Base-by-base conservation (phyloP, 2,113 vertebrate species). In the Pseudorhombus dupliciocellatus region DNA sequence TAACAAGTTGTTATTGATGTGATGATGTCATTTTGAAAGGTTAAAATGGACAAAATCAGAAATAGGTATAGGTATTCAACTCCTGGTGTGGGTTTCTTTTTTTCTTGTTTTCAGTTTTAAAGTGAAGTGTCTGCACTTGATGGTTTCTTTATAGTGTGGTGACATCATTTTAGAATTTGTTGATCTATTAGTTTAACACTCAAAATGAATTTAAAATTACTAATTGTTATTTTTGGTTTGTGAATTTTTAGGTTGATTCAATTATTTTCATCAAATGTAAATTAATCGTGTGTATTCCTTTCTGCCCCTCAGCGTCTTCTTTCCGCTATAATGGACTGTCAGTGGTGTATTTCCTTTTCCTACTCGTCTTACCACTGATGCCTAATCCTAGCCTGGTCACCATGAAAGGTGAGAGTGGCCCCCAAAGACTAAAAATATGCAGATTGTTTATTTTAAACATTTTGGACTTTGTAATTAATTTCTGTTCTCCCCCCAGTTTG, bases 281-380 rank as follows among this genome's bases (percentile, higher is more conserved):
- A 30, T 31, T 1, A 51, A 56, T 2, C 20, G 2, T 56, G 12
- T 61, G 3, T 73, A 46, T 70, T 51, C n/a, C 63, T 67, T 30
- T 85, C 51, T 80, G 4, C 30, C 1, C 66, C 60, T 48, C 81
- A 94, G 94, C 93, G 2, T 76, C 93, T 44, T 74, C 30, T 0
- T 83, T 92, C 72, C 90, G 94, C 66, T 87, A 84, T 87, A 89
- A 88, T 65, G 92, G 89, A 0, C 80, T 93, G 53, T 94, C 94
- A 0, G 21, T 91, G 67, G 86, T 90, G 70, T 93, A 84, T 53
- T 93, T 94, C 55, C 25, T 81, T 22, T 93, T 89, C 77, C 82
- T 92, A 26, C 92, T 94, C 67, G 66, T 70, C 11, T 44, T 91
- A 54, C 94, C 92, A 0, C 48, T 88, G 22, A 63, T 94, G 50